A percentile compares a stretch with the other conserved stretches of the same genome.
Conservation (phyloP, 2,888 invertebrate species). For the Ceraclea dissimilis region DNA sequence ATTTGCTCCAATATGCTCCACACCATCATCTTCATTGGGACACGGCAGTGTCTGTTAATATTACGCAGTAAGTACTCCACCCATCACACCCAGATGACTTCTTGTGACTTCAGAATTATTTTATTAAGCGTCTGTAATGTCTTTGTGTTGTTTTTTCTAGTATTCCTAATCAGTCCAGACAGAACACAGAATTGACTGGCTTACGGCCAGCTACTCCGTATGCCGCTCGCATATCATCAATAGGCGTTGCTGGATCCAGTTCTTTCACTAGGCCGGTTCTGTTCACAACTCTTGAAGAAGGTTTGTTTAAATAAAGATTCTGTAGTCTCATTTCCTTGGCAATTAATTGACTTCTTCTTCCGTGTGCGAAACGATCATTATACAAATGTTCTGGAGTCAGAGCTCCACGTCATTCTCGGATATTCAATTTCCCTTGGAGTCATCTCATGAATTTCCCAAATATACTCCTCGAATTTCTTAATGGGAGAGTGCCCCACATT, state of each 20-base stretch:
- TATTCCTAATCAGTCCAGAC: constrained; percentile 32
- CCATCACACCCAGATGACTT: too few relatives aligned
- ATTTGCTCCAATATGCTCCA: constrained; percentile 39
- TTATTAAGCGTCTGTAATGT: too few relatives aligned
- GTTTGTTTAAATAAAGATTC: too few relatives aligned
- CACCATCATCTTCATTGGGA: constrained; percentile 42
- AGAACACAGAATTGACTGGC: constrained; percentile 38
- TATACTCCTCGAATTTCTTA: too few relatives aligned
- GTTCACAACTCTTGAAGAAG: constrained; percentile 44
- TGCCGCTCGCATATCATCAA: constrained; percentile 38
- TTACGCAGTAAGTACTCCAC: constrained; percentile 36
- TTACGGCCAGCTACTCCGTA: constrained; percentile 41
- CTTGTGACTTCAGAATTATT: neutral
- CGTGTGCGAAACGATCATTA: too few relatives aligned
- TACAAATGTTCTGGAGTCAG: too few relatives aligned
- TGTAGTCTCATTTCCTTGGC: too few relatives aligned
- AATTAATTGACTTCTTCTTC: too few relatives aligned
- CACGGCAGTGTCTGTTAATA: constrained; percentile 38
- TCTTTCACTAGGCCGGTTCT: constrained; percentile 40
- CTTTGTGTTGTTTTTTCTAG: constrained; percentile 9
- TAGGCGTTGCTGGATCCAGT: constrained; percentile 43
- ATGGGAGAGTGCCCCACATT: too few relatives aligned
- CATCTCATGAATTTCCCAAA: too few relatives aligned
- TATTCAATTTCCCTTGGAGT: too few relatives aligned
- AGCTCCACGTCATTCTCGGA: too few relatives aligned